These are phyloP conservation scores for Harpagus bidentatus DNA, from an alignment of 2,113 vertebrate species.

Conservation along the genomic window DNA sequence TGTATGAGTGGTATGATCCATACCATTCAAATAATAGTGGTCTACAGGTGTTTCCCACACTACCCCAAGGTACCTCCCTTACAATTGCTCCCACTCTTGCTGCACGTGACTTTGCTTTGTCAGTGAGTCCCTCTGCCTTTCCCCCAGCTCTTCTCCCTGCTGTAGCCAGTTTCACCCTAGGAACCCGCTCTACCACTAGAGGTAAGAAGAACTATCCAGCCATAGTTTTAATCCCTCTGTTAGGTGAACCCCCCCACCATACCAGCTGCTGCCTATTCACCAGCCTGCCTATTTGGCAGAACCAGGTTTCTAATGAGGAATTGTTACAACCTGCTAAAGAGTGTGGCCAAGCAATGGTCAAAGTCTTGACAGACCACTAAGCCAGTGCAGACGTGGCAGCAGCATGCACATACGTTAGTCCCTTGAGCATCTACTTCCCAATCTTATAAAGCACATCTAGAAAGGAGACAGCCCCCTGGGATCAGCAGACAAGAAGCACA, in stretches of 20 bases:
- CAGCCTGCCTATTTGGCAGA: not conserved
- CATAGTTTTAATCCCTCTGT: not conserved
- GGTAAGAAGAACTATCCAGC: fast-evolving
- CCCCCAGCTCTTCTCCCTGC: not conserved
- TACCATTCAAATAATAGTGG: not conserved
- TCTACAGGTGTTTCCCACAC: not conserved
- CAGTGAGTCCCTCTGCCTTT: not conserved
- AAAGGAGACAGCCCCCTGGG: not conserved
- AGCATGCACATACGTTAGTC: not conserved
- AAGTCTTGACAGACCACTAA: not conserved
- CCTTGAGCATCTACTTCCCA: not conserved
- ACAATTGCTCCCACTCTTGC: not conserved
- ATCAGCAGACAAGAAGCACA: not conserved
- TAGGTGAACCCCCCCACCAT: not conserved
- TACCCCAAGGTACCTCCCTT: not conserved
- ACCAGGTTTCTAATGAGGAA: not conserved
- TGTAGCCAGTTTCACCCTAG: not conserved
- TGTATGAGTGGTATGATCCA: not conserved
- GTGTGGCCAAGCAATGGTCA: fast-evolving
- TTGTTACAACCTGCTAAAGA: not conserved
- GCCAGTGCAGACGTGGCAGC: not conserved
- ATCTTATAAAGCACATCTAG: not conserved
- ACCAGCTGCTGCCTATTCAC: not conserved
- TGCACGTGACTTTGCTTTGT: not conserved
- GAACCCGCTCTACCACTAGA: fast-evolving